Evolutionary conservation across 2,113 vertebrate species (phyloP).

Genomic region (Halichoerus grypus): DNA sequence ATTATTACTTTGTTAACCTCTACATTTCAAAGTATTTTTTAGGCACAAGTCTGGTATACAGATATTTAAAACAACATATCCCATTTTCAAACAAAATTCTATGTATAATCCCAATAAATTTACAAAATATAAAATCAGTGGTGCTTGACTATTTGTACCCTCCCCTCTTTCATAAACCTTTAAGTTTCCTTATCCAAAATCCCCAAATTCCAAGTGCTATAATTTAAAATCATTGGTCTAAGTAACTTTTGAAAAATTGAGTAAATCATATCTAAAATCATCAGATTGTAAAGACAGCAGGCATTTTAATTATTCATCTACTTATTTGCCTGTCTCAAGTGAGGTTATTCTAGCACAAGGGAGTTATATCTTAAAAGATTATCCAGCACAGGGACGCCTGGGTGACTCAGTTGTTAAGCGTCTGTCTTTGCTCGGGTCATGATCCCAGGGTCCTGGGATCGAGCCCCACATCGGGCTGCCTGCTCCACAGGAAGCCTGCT

Average conservation of each 20-base stretch:
- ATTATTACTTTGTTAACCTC: not conserved
- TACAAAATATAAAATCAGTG: not conserved
- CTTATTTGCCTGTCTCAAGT: conserved; percentile 8
- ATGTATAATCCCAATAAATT: not conserved
- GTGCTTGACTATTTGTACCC: not conserved
- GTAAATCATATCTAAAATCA: not conserved
- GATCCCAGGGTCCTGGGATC: too few relatives aligned
- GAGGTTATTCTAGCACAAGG: not conserved
- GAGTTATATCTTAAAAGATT: conserved; percentile 3
- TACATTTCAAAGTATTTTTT: conserved; percentile 20
- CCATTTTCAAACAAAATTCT: not conserved
- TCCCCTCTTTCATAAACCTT: not conserved
- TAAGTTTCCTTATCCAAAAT: not conserved
- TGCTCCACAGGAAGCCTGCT: too few relatives aligned
- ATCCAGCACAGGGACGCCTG: too few relatives aligned
- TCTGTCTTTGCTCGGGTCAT: too few relatives aligned
- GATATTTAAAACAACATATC: conserved; percentile 7
- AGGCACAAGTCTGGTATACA: not conserved
- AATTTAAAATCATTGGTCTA: not conserved
- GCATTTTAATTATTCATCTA: conserved; percentile 30
- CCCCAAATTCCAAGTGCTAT: not conserved
- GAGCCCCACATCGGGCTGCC: too few relatives aligned
- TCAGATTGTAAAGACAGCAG: not conserved
- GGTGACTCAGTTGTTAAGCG: too few relatives aligned
- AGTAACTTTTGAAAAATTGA: not conserved